Base-by-base conservation (phyloP, 2,888 invertebrate genomes). In the Drosophila mettleri region DNA sequence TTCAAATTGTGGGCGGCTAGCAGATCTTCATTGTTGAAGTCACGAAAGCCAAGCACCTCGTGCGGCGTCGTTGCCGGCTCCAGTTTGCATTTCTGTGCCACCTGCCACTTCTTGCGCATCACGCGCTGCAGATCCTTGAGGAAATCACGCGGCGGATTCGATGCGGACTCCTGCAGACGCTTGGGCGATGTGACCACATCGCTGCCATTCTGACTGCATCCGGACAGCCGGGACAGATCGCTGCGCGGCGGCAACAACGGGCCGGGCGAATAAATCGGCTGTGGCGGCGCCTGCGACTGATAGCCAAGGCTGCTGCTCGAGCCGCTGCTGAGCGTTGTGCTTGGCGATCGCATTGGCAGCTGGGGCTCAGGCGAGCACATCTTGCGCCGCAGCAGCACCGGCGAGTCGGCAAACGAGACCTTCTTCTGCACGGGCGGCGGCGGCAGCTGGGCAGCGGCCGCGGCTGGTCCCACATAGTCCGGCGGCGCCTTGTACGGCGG, bases 81-180 rank as follows among this genome's bases (percentile, higher is more conserved):
- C 24, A 96, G 93, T 91, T 97, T 97, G 89, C 98, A 97, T 90
- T 98, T 98, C 89, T 98, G 97, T 3, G 98, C 97, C 0, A 98
- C 97, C 88, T 97, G 97, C 97, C 97, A 97, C 89, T 98, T 98
- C 89, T 97, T 97, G 76, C 97, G 94, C 97, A 98, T 98, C 0
- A 98, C 98, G 54, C 97, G 94, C 89, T 98, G 98, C 49, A 98
- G 93, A 91, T 98, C 98, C 90, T 96, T 96, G 45, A 98, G 93
- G 89, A 98, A 98, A 64, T 96, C 96, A 27, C 95, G 95, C 0
- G 96, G 96, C 3, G 96, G 96, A 85, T 95, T 95, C 75, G 95
- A 95, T 63, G 94, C 94, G 0, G 95, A 95, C 64, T 96, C 96
- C 0, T 94, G 94, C 29, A 96, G 92, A 80, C 96, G 96, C 90